Percentiles rank a stretch among this genome's conserved stretches.
Evolutionary conservation across 2,888 invertebrate genomes (phyloP).

Genomic region (Selenia dentaria): DNA sequence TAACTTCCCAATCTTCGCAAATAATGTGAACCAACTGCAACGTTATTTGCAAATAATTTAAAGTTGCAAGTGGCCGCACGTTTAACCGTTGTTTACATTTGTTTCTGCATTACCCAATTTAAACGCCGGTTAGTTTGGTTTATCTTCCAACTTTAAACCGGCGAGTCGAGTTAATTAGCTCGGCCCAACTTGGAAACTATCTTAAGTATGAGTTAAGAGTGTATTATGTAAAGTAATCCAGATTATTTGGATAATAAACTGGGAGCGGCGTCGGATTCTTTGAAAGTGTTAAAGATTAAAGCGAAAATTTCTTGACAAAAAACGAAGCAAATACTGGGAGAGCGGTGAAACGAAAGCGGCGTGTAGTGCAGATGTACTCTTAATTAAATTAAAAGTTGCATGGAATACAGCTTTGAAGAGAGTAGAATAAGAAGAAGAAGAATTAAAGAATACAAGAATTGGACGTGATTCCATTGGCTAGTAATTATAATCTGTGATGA

Average conservation of each 20-base stretch:
- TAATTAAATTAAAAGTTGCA: too few species aligned
- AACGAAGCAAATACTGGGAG: too few species aligned
- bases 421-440: too few species aligned
- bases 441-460: too few species aligned
- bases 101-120: conserved; percentile 25
- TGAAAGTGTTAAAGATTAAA: too few species aligned
- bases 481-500: too few species aligned
- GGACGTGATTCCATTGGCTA: too few species aligned
- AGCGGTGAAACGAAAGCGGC: too few species aligned
- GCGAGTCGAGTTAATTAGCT: conserved; percentile 34
- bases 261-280: neutral
- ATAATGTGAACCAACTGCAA: conserved; percentile 13
- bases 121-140: conserved; percentile 26
- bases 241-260: conserved; percentile 12
- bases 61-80: conserved; percentile 22
- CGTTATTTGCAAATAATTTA: conserved; percentile 23
- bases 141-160: conserved; percentile 27
- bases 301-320: too few species aligned
- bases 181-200: conserved; percentile 26
- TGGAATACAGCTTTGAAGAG: too few species aligned
- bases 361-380: too few species aligned
- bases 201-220: neutral
- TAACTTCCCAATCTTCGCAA: too few species aligned
- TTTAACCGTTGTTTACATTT: conserved; percentile 28
- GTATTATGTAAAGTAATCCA: neutral